Base-by-base conservation (phyloP, 2,113 vertebrate species). In the Chaenogobius annularis region DNA sequence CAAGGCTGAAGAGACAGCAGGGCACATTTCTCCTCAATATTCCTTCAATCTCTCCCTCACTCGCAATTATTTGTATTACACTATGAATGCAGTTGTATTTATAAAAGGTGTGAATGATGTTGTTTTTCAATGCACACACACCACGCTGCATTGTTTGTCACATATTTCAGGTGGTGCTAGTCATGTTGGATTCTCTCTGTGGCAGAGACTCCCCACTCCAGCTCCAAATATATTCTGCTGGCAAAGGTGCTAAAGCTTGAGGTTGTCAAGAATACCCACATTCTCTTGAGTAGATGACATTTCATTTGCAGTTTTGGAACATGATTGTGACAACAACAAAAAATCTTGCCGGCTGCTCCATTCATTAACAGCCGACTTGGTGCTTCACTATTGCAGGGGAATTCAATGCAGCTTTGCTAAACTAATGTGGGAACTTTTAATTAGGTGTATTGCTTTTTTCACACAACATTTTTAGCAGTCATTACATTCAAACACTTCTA, bases 251-350 rank as follows among this genome's bases (percentile, higher is more conserved):
- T 50, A 37, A 69, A 14, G 31, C 66, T 37, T 14, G 26, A 55
- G 77, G 73, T 67, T 83, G 78, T 73, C 77, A 75, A 77, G 67
- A 75, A 79, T 77, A 82, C 86, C 80, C 73, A 83, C 63, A 11
- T 54, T 79, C 23, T 35, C 69, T 69, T 10, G 10, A 67, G 44
- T 59, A 81, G 74, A 75, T 83, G 82, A 73, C 83, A 81, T 50
- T 81, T 86, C 79, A 74, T 48, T 48, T 44, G 23, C 73, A 77
- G 69, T 84, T 78, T 52, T 10, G 66, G 69, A 50, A 23, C 22
- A 69, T 79, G 69, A 48, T 56, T 73, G 63, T 61, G 69, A 50
- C 26, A 31, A 31, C 26, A 54, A 37, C 69, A 59, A 58, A 56
- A 56, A 56, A 40, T 31, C 73, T 69, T 66, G 70, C 58, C 14